Evolutionary conservation across 2,888 invertebrate species (phyloP), one percentile per base, ranked within the genome.

Genomic region (Seira ritae): DNA sequence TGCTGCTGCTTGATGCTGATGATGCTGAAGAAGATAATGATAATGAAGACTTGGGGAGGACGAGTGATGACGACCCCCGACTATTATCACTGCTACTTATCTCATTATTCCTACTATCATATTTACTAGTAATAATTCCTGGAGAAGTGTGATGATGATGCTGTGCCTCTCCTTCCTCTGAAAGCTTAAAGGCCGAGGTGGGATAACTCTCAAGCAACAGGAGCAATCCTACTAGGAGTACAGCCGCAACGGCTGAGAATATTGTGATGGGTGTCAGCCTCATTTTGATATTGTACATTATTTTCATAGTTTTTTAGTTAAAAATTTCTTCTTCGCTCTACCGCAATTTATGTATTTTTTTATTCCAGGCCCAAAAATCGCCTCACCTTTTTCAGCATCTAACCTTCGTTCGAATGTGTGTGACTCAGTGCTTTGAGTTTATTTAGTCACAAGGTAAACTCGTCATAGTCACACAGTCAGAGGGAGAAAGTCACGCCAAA

Each of bases 261-360:
- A 79, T 70, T 79, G 79, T 75, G 42, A 71, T 46, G 67, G 70
- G 50, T 46, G 70, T 79, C 84, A 84, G 79, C 84, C 84, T 84
- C 84, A 84, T 84, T 74, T 66, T 84, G 83, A 82, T 82, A 82
- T 82, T 82, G 77, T 77, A 82, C 82, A 77, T 82, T 71, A 42
- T 74, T 24, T 66, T 55, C 42, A 42, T 42, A 46, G 17, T 46
- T 37, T 68, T 69, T 42, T 65, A 65, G 20, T 20, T 8, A 2
- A 65, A 65, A 65, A 6, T 17, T 17, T 12, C 12, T 46, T n/a
- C 60, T 42, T 42, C 42, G 42, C n/a, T 55, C 17, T 55, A 8
- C 55, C 31, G 31, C 31, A 31, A 31, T 31, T 31, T 31, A 31
- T n/a, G n/a, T n/a, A n/a, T n/a, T n/a, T n/a, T n/a, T n/a, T 31